Evolutionary conservation across 2,113 vertebrate genomes (phyloP), one percentile per base, ranked within the genome.

Genomic region (Riparia riparia): DNA sequence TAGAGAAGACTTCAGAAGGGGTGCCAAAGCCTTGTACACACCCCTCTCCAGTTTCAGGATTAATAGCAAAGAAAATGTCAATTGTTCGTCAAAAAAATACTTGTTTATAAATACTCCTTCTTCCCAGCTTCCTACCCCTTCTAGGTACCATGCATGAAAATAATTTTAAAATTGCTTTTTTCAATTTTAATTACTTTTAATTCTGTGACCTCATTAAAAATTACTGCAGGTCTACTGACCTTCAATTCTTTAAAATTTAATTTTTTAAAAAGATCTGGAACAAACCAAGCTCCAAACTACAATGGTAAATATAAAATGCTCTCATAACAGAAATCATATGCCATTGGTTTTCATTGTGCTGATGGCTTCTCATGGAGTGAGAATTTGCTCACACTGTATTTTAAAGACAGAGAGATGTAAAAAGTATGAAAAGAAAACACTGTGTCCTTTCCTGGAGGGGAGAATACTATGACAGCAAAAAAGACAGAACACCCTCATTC

Each of bases 1-100:
- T 28, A 93, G 31, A 54, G 6, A 18, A 78, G 15, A 25, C 7
- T 41, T 72, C 42, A 28, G 17, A 20, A 69, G 9, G 7, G 12
- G 4, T 41, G 2, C 25, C 24, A 86, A 84, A 74, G 44, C 14
- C 17, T 18, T 25, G 28, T 26, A 34, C 21, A 39, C 17, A 28
- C 5, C 3, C 3, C 0, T 2, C 12, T 15, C 7, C 7, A 42
- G 3, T 65, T 41, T 45, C 9, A 20, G 45, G 8, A 42, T 45
- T 39, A 76, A 50, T 14, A 81, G 17, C 15, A 80, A 80, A 73
- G 58, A 82, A 79, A 92, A 86, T 69, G 18, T 4, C 19, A 69
- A 6, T 31, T 88, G 5, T 25, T 91, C 31, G 14, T n/a, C 14
- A 29, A 78, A 34, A 82, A 68, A 57, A 10, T 16, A 3, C 3